phyloP scores from a whole-genome alignment of 2,113 vertebrate species.

The Psittacus erithacus region DNA sequence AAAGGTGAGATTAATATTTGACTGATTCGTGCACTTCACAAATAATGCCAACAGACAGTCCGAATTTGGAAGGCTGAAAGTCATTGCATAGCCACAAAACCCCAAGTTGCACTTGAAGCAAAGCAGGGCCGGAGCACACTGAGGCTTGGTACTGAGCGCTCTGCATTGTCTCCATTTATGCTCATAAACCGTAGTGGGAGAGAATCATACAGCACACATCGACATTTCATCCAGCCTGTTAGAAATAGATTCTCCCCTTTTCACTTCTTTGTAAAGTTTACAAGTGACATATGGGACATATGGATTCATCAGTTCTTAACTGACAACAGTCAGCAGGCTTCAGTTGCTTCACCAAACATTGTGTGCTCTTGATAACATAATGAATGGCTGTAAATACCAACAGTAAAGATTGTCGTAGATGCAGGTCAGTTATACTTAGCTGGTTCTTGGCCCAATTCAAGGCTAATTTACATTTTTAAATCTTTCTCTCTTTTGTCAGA shows the following conservation, averaged over 20 bases:
- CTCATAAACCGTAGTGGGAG: neutral
- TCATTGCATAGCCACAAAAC: neutral
- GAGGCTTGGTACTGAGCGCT: neutral
- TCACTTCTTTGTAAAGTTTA: neutral
- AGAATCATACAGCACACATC: neutral
- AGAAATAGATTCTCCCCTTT: neutral
- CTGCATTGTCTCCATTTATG: neutral
- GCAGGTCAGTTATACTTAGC: neutral
- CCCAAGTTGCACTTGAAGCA: neutral
- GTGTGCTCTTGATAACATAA: neutral
- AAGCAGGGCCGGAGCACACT: neutral
- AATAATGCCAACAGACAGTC: neutral
- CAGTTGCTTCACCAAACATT: neutral
- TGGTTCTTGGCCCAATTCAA: neutral
- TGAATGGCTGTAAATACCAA: neutral
- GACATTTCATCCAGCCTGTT: neutral
- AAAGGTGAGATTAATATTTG: neutral
- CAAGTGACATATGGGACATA: neutral
- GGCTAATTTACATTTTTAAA: neutral
- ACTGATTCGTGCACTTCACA: neutral
- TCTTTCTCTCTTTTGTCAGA: neutral
- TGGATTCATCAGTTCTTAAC: neutral
- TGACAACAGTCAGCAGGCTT: too few species aligned
- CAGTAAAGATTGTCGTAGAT: neutral
- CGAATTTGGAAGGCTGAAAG: neutral